Conservation (phyloP, 1,140 invertebrate species). For the Drosophila mauritiana region DNA sequence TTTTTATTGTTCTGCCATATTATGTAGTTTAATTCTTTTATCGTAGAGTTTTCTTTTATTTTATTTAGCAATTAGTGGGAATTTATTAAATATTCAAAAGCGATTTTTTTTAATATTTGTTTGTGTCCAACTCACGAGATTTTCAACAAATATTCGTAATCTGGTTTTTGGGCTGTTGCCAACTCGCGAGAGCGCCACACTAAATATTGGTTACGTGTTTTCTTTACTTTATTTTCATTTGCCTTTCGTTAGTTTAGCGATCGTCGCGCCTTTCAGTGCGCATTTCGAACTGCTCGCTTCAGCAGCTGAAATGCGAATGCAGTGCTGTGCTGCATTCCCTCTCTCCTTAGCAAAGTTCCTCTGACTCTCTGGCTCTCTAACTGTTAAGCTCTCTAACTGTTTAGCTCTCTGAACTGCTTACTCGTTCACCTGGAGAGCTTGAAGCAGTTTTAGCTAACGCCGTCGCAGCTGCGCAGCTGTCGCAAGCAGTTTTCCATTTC, state of each 20-base stretch:
- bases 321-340: constrained; percentile 15
- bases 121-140: constrained; percentile 21
- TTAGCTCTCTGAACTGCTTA: neutral
- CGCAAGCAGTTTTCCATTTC: constrained; percentile 54
- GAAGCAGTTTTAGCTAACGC: constrained; percentile 39
- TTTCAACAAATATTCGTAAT: constrained; percentile 15
- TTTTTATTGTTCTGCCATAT: too few relatives aligned
- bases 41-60: too few relatives aligned
- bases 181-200: constrained; percentile 23
- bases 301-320: constrained; percentile 76
- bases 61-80: too few relatives aligned
- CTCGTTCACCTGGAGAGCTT: constrained; percentile 40
- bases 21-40: too few relatives aligned
- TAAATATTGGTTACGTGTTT: constrained; percentile 12
- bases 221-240: constrained; percentile 5
- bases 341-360: neutral
- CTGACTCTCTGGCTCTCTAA: constrained; percentile 5
- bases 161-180: constrained; percentile 3
- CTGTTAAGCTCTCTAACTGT: too few relatives aligned
- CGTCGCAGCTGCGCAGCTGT: constrained; percentile 64
- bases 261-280: constrained; percentile 24
- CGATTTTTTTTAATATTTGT: neutral
- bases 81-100: constrained; percentile 16
- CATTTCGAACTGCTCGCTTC: constrained; percentile 22
- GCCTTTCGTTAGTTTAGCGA: neutral